A percentile compares a stretch with the other conserved stretches of the same genome.
phyloP scores from a whole-genome alignment of 2,888 invertebrate genomes.

The Chymomyza fuscimana region DNA sequence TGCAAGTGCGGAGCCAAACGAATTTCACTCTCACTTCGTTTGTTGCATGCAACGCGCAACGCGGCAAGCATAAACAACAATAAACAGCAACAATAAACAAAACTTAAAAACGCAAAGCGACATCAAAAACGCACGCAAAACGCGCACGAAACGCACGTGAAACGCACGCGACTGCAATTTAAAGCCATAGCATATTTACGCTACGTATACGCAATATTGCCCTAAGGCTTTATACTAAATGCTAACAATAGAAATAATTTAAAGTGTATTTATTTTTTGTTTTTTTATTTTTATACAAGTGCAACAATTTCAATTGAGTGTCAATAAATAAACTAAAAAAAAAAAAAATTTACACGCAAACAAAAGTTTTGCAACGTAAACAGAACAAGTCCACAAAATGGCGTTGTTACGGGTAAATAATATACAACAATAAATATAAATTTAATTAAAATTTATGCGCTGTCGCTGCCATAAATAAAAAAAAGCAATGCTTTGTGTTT shows the following conservation, averaged over 20 bases:
- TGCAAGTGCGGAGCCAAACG: slow-evolving; percentile 51
- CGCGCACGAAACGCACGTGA: slow-evolving; percentile 1
- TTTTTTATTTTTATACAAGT: slow-evolving; percentile 27
- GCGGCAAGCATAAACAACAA: background rate
- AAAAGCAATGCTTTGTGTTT: background rate
- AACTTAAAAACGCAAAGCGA: background rate
- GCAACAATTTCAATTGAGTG: slow-evolving; percentile 36
- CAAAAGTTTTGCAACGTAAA: slow-evolving; percentile 14
- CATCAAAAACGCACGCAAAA: background rate
- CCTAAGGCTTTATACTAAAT: background rate
- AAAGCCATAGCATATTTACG: slow-evolving; percentile 13
- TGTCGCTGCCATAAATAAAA: background rate
- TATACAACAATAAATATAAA: slow-evolving; percentile 5
- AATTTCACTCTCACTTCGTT: slow-evolving; percentile 76
- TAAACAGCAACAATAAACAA: background rate
- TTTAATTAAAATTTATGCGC: slow-evolving; percentile 6
- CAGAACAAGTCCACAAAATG: slow-evolving; percentile 31
- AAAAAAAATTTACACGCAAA: background rate
- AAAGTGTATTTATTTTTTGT: slow-evolving; percentile 10
- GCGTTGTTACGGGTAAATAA: slow-evolving; percentile 45
- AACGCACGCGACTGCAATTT: background rate
- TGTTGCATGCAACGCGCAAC: slow-evolving; percentile 43
- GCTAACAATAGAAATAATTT: background rate
- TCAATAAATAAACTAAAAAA: slow-evolving; percentile 27
- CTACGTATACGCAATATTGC: slow-evolving; percentile 40